These are phyloP conservation scores for Stigmatopora nigra DNA, from an alignment of 2,113 vertebrate genomes.

Conservation along the genomic window DNA sequence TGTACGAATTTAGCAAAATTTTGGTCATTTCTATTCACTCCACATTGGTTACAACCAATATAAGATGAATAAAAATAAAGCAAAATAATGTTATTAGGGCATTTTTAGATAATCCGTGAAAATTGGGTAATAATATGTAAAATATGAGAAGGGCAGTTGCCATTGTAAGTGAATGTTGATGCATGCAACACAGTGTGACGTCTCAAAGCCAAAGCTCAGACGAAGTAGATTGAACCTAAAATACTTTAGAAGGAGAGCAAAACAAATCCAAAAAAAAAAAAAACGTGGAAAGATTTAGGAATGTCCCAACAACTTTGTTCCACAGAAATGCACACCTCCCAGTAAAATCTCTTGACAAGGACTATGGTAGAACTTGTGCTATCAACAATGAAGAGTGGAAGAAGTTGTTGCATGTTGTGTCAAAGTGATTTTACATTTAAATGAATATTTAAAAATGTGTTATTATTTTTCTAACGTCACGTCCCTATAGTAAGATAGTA, in stretches of 20 bases:
- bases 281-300: conserved; percentile 31
- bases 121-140: neutral
- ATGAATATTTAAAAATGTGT: neutral
- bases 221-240: conserved; percentile 54
- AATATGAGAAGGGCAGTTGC: neutral
- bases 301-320: neutral
- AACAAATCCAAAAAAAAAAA: conserved; percentile 51
- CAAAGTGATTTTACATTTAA: neutral
- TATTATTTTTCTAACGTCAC: neutral
- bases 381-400: conserved; percentile 11
- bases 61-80: neutral
- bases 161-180: conserved; percentile 18
- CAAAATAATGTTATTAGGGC: neutral
- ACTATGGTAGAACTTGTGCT: conserved; percentile 26
- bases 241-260: conserved; percentile 40
- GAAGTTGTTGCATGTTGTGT: conserved; percentile 3
- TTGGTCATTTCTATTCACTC: too few species aligned
- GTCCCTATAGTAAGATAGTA: too few species aligned
- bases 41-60: neutral
- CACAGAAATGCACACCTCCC: neutral
- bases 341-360: conserved; percentile 20
- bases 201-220: conserved; percentile 47
- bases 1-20: too few species aligned
- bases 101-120: neutral
- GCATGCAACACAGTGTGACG: conserved; percentile 30